Conservation (phyloP, 2,113 vertebrate species). For the Menura novaehollandiae region DNA sequence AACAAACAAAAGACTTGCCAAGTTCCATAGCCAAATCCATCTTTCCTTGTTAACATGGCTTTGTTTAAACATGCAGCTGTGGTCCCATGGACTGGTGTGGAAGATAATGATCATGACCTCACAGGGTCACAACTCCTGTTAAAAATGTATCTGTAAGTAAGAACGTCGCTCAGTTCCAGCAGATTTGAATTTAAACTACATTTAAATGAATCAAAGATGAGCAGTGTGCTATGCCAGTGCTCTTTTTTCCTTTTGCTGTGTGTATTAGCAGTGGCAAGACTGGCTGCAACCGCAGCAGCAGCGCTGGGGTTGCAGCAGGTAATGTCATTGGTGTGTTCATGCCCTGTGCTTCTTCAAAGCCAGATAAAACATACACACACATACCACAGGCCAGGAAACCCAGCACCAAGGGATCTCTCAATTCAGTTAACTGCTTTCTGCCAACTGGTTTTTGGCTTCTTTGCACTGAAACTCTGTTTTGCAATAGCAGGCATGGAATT, state of each 20-base stretch:
- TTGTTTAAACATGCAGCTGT: conserved; percentile 7
- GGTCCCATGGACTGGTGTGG: not conserved
- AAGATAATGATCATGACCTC: not conserved
- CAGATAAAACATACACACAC: not conserved
- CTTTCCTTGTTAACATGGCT: not conserved
- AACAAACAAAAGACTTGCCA: conserved; percentile 35
- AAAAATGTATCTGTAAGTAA: not conserved
- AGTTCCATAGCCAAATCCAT: not conserved
- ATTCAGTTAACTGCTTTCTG: not conserved
- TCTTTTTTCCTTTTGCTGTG: not conserved
- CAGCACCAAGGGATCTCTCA: not conserved
- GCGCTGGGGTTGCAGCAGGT: not conserved
- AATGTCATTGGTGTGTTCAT: not conserved
- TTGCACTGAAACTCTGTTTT: not conserved
- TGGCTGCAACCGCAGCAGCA: not conserved
- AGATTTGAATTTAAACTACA: not conserved
- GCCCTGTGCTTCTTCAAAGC: not conserved
- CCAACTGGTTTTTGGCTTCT: not conserved
- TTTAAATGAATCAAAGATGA: not conserved
- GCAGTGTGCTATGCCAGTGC: not conserved
- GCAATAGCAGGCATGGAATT: not conserved
- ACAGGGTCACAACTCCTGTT: not conserved
- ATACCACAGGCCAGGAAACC: not conserved
- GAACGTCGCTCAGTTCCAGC: not conserved
- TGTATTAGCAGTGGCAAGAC: not conserved